Conservation (phyloP, 1,140 invertebrate genomes). For the Bicyclus anynana region DNA sequence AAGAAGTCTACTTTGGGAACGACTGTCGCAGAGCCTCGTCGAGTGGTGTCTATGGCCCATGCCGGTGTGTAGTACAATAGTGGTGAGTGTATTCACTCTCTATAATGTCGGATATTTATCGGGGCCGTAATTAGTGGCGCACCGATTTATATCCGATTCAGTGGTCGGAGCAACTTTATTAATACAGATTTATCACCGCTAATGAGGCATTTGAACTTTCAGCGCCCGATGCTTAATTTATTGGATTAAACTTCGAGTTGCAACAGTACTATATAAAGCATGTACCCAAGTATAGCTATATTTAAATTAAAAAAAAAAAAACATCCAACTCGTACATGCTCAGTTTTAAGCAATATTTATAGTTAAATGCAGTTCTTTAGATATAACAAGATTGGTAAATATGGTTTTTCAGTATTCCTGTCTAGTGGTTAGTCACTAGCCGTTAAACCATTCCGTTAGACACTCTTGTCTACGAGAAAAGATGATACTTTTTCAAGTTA, state of each 20-base stretch:
- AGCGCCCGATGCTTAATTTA: constrained; percentile 22
- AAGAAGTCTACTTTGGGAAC: too few species aligned
- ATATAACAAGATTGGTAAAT: too few species aligned
- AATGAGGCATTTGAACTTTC: constrained; percentile 42
- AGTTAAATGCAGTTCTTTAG: too few species aligned
- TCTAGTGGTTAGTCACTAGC: too few species aligned
- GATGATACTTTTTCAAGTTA: too few species aligned
- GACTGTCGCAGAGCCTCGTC: constrained; percentile 39
- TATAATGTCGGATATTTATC: constrained; percentile 57
- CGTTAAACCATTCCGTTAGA: too few species aligned
- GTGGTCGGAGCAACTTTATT: constrained; percentile 35
- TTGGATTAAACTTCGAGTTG: constrained; percentile 11
- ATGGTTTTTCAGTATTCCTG: too few species aligned
- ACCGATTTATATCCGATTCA: constrained; percentile 46
- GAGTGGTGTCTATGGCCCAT: constrained; percentile 70
- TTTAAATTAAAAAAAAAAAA: too few species aligned
- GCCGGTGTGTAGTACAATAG: constrained; percentile 37
- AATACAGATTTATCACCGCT: constrained; percentile 41
- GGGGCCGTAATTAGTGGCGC: constrained; percentile 58
- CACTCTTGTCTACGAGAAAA: too few species aligned
- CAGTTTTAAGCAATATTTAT: too few species aligned
- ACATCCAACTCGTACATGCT: too few species aligned
- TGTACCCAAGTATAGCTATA: too few species aligned
- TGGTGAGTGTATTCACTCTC: constrained; percentile 25
- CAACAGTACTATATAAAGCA: neutral